Conservation (phyloP, 2,888 invertebrate species). For the Thymelicus acteon region DNA sequence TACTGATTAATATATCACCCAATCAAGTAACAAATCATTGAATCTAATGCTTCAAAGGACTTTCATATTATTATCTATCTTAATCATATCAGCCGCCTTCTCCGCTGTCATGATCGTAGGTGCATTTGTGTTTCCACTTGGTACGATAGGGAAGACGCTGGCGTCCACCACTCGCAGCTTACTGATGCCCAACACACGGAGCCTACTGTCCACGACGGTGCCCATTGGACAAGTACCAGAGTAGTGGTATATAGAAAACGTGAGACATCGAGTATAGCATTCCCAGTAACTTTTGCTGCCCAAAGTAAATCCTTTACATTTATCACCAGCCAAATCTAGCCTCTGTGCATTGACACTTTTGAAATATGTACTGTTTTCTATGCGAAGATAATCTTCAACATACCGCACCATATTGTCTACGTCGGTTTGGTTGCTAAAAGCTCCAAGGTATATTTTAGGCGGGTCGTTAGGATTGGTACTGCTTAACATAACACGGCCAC, state of each 20-base stretch:
- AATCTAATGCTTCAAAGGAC: no score
- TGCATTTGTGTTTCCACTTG: conserved; percentile 90
- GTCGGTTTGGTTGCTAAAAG: conserved; percentile 47
- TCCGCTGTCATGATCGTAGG: conserved; percentile 92
- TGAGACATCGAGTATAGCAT: conserved; percentile 50
- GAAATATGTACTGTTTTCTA: conserved; percentile 50
- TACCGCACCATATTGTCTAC: conserved; percentile 44
- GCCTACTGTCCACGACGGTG: conserved; percentile 48
- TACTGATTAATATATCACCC: no score
- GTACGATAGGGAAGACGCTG: conserved; percentile 90
- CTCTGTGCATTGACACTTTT: conserved; percentile 43
- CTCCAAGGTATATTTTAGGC: conserved; percentile 46
- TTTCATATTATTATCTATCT: conserved; percentile 50
- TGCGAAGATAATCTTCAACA: conserved; percentile 48
- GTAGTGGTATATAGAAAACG: conserved; percentile 50
- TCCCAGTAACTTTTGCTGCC: conserved; percentile 45
- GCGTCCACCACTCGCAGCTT: conserved; percentile 87
- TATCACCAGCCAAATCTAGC: conserved; percentile 45
- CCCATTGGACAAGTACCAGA: conserved; percentile 55
- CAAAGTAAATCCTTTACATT: conserved; percentile 40
- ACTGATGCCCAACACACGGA: conserved; percentile 49
- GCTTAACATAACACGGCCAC: conserved; percentile 47
- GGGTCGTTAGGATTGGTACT: conserved; percentile 47
- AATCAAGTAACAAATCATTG: no score
- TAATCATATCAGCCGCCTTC: conserved; percentile 91